These are phyloP conservation scores for Caenorhabditis drosophilae DNA, from an alignment of 2,888 invertebrate species.

Conservation along the genomic window DNA sequence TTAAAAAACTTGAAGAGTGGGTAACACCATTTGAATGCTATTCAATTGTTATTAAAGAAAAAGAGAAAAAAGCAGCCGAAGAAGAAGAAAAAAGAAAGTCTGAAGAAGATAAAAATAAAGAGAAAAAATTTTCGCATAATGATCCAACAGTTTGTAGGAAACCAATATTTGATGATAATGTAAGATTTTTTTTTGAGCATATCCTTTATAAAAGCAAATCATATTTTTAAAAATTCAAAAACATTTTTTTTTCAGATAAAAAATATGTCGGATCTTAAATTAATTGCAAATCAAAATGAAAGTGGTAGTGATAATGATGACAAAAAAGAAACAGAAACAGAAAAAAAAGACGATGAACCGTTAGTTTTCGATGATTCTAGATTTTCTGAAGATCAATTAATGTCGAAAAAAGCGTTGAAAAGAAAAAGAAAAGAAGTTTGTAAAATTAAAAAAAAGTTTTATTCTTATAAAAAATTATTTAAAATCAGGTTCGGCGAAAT, in stretches of 20 bases:
- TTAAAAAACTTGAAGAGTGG: slow-evolving; percentile 35
- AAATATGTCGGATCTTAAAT: slow-evolving; percentile 10
- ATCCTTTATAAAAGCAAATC: no score
- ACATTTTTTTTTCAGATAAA: slow-evolving; percentile 9
- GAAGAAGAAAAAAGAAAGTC: slow-evolving; percentile 24
- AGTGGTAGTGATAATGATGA: not conserved
- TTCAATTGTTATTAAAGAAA: slow-evolving; percentile 38
- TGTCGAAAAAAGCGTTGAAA: slow-evolving; percentile 52
- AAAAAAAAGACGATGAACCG: not conserved
- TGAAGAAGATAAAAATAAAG: slow-evolving; percentile 26
- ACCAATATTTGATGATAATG: slow-evolving; percentile 34
- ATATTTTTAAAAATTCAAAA: not conserved
- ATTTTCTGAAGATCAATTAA: slow-evolving; percentile 40
- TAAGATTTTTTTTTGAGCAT: slow-evolving; percentile 3
- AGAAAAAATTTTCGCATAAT: slow-evolving; percentile 46
- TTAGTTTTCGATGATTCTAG: slow-evolving; percentile 21
- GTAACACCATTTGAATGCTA: slow-evolving; percentile 53
- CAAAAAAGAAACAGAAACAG: not conserved
- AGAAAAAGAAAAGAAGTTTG: slow-evolving; percentile 23
- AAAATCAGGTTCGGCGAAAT: slow-evolving; percentile 17
- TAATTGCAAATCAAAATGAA: not conserved
- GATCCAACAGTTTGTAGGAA: slow-evolving; percentile 44
- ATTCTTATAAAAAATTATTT: not conserved
- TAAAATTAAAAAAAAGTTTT: not conserved
- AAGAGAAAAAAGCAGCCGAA: slow-evolving; percentile 32